phyloP scores from a whole-genome alignment of 2,797 vertebrate genomes.

The Sebastes nivosus region DNA sequence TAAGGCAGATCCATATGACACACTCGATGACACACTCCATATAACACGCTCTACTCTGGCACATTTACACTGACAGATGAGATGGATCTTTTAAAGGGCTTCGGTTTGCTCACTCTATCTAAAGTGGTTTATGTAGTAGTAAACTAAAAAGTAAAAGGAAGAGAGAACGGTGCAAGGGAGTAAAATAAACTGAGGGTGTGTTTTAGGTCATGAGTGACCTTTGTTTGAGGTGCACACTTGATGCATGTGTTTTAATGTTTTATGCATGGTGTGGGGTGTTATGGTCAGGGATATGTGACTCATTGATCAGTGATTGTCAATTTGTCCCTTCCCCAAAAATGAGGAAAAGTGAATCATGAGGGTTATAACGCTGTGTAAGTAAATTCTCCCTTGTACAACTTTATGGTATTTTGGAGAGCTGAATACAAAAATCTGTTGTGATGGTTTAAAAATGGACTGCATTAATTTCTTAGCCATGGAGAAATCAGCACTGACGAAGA shows the following conservation, averaged over 20 bases:
- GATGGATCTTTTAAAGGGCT: constrained; percentile 82
- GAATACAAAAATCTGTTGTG: constrained; percentile 49
- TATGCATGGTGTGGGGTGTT: constrained; percentile 3
- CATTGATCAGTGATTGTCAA: constrained; percentile 72
- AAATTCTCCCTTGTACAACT: constrained; percentile 26
- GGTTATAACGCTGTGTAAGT: constrained; percentile 6
- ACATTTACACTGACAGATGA: constrained; percentile 68
- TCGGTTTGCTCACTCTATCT: constrained; percentile 55
- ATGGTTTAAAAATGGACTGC: constrained; percentile 55
- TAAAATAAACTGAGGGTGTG: background rate
- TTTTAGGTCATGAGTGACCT: background rate
- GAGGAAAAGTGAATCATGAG: background rate
- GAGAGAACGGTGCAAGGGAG: background rate
- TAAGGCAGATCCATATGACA: constrained; percentile 92
- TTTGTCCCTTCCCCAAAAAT: constrained; percentile 35
- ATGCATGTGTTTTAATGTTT: constrained; percentile 8
- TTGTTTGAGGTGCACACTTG: constrained; percentile 18
- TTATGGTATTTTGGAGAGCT: constrained; percentile 17
- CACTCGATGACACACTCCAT: constrained; percentile 59
- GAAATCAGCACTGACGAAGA: constrained; percentile 37
- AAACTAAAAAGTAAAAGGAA: background rate
- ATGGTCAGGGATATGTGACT: constrained; percentile 36
- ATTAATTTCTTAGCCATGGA: constrained; percentile 38
- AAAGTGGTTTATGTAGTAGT: constrained; percentile 29
- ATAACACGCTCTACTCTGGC: constrained; percentile 67